Conservation (phyloP, 2,888 invertebrate genomes). For the Drosophila meridiana region DNA sequence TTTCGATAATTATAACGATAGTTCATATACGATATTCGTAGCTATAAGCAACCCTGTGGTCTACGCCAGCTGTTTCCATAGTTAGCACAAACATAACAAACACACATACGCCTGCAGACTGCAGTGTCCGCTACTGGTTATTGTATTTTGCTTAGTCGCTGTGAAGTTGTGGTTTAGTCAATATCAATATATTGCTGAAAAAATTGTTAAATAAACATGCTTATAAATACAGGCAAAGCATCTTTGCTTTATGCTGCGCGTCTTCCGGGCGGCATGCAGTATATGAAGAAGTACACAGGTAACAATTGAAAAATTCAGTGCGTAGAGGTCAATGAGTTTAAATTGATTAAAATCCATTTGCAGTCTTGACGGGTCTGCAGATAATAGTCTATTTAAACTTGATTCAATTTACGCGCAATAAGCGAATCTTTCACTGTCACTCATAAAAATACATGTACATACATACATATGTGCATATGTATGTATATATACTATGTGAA, state of each 20-base stretch:
- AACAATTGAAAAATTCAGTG: background rate
- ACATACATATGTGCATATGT: background rate
- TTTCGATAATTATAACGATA: conserved; percentile 24
- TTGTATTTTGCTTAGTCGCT: conserved; percentile 37
- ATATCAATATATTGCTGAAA: background rate
- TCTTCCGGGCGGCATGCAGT: conserved; percentile 30
- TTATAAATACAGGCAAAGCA: conserved; percentile 41
- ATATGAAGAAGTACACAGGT: conserved; percentile 48
- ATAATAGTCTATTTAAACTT: conserved; percentile 29
- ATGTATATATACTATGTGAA: background rate
- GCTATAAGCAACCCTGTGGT: conserved; percentile 16
- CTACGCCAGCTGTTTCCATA: conserved; percentile 20
- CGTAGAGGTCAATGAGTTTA: conserved; percentile 56
- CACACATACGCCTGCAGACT: background rate
- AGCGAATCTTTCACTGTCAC: conserved; percentile 11
- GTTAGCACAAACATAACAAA: background rate
- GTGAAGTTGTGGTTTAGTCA: conserved; percentile 33
- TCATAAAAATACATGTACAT: conserved; percentile 1
- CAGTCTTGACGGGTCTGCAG: conserved; percentile 16
- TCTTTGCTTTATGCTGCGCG: conserved; percentile 36
- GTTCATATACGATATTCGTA: conserved; percentile 4
- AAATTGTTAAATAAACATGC: conserved; percentile 29
- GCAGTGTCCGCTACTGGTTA: conserved; percentile 33
- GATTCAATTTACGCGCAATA: conserved; percentile 47
- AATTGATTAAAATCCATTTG: conserved; percentile 42